Conservation (phyloP, 2,113 vertebrate genomes). For the Muscicapa adusta region DNA sequence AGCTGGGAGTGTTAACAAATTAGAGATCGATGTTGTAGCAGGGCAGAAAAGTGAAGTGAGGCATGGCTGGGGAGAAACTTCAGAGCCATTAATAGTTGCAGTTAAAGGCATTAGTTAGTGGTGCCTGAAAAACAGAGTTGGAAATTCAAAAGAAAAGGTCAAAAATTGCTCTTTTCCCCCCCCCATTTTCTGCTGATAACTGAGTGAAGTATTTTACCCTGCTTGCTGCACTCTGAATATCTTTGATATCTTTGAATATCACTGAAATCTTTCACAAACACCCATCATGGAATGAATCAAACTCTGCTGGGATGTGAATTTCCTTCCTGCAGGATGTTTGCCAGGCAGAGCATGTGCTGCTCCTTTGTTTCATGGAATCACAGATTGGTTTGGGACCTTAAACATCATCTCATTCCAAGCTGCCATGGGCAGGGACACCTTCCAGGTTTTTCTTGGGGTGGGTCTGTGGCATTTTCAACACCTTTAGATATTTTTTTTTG, state of each 20-base stretch:
- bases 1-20: slow-evolving; percentile 56
- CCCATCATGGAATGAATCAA: not conserved
- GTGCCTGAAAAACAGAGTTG: not conserved
- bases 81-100: not conserved
- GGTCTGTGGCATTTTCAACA: not conserved
- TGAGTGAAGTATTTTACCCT: not conserved
- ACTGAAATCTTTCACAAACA: not conserved
- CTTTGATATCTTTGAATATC: not conserved
- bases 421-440: not conserved
- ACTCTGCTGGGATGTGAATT: not conserved
- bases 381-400: not conserved
- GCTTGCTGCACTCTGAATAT: not conserved
- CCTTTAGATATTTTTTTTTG: not conserved
- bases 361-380: not conserved
- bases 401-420: not conserved
- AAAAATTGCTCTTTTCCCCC: not conserved
- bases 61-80: slow-evolving; percentile 22
- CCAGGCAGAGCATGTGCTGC: not conserved
- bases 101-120: not conserved
- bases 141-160: slow-evolving; percentile 13
- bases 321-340: not conserved
- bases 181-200: not conserved
- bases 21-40: slow-evolving; percentile 45
- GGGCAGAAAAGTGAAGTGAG: slow-evolving; percentile 14
- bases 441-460: not conserved